Evolutionary conservation across 2,888 invertebrate genomes (phyloP), one percentile per base, ranked within the genome.

Genomic region (Drosophila peninsularis): DNA sequence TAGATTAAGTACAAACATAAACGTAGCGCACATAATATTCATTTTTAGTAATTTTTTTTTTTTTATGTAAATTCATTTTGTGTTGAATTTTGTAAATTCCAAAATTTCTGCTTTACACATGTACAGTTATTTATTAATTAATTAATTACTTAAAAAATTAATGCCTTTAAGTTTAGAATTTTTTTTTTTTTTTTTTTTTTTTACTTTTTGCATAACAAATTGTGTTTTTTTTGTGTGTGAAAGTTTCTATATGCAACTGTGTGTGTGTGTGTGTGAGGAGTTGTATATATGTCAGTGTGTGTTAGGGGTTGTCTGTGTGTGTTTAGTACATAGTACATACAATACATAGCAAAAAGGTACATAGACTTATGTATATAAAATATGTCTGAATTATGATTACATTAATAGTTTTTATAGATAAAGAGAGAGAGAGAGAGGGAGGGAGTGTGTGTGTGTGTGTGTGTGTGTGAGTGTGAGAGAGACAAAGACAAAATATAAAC

Each of bases 321-420:
- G 57, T 39, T 62, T 49, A 11, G 30, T 65, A 69, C 63, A 81
- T 77, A 78, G 71, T 76, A 79, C n/a, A 80, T 82, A 82, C 75
- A 80, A 71, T 80, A 80, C 54, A 78, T 82, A 81, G 75, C 78
- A 78, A 80, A 80, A 77, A 81, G 83, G 78, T 82, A 80, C 80
- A 81, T 75, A 82, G 67, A 83, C 78, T 78, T 64, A 73, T 27
- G 62, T 70, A 85, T 27, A 68, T 70, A 85, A 71, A 70, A 66
- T 64, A 78, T 55, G 55, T 61, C 52, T 53, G 36, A 47, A 60
- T 69, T 71, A 50, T 50, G 19, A 39, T 60, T 60, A 10, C 11
- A n/a, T 21, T 30, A 42, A 39, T 47, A 63, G 27, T 45, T 27
- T 62, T 30, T 17, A 13, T 17, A n/a, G 19, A 17, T n/a, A n/a